phyloP scores from a whole-genome alignment of 2,888 invertebrate species.

The Dastarcus helophoroides region DNA sequence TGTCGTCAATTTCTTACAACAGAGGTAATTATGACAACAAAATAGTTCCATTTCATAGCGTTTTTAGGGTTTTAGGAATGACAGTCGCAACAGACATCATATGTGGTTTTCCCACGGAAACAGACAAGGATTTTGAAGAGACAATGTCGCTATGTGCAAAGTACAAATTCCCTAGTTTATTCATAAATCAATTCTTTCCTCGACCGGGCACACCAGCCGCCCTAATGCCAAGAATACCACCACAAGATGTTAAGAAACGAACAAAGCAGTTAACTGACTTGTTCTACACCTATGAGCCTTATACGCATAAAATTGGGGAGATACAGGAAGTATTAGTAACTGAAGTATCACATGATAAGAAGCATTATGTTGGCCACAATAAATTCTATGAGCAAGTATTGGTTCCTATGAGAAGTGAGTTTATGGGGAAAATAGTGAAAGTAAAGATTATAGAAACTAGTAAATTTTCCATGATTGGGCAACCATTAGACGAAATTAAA shows the following conservation, averaged over 20 bases:
- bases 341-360: conserved; percentile 83
- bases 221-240: conserved; percentile 69
- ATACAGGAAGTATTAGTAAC: conserved; percentile 77
- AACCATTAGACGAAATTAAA: conserved; percentile 45
- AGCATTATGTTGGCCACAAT: conserved; percentile 89
- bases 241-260: conserved; percentile 78
- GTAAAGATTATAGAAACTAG: conserved; percentile 59
- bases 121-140: conserved; percentile 75
- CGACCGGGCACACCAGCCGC: conserved; percentile 95
- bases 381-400: conserved; percentile 89
- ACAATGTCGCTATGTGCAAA: conserved; percentile 73
- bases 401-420: conserved; percentile 63
- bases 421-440: conserved; percentile 71
- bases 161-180: conserved; percentile 85
- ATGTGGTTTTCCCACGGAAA: conserved; percentile 97
- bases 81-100: conserved; percentile 97
- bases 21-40: conserved; percentile 43
- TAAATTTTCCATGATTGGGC: conserved; percentile 70
- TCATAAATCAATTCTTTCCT: conserved; percentile 97
- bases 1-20: conserved; percentile 73
- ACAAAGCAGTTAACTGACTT: conserved; percentile 81
- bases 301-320: conserved; percentile 55
- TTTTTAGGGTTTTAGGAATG: conserved; percentile 66
- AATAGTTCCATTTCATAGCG: neutral
- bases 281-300: conserved; percentile 83